A percentile compares a stretch with the other conserved stretches of the same genome.
These are phyloP conservation scores for Parazoanthus darwini DNA, from an alignment of 92 coral and sea anemone species.

Conservation along the genomic window DNA sequence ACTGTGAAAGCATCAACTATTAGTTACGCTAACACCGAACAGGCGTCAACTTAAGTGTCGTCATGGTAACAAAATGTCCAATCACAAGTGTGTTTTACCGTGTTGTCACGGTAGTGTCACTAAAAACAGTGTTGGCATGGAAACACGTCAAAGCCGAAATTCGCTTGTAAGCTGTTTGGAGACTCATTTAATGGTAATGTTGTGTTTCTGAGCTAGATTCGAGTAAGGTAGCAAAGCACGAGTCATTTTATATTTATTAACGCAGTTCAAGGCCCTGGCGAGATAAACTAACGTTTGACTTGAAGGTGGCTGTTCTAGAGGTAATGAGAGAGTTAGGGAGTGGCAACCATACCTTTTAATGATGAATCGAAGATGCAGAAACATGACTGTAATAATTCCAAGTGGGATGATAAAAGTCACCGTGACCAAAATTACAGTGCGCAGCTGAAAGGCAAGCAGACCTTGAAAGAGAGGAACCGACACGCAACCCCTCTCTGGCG, in stretches of 20 bases:
- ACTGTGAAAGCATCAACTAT: too few relatives aligned
- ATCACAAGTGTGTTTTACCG: not conserved
- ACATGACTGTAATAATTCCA: not conserved
- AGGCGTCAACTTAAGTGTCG: not conserved
- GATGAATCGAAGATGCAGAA: not conserved
- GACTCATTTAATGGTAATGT: too few relatives aligned
- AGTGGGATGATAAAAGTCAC: constrained; percentile 11
- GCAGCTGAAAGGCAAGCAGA: not conserved
- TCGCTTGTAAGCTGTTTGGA: not conserved
- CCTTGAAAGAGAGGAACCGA: not conserved
- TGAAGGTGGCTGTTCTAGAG: not conserved
- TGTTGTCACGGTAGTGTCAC: not conserved
- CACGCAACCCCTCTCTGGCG: constrained; percentile 21
- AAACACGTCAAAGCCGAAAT: not conserved
- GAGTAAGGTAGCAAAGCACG: too few relatives aligned
- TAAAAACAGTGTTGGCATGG: not conserved
- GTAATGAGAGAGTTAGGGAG: not conserved
- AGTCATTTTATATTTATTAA: too few relatives aligned
- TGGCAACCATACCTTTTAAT: not conserved
- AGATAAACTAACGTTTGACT: not conserved
- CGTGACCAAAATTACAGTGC: not conserved
- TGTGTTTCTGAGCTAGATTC: too few relatives aligned
- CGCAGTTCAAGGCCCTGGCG: not conserved
- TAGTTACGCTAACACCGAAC: too few relatives aligned
- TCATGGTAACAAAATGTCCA: not conserved